These are phyloP conservation scores for Luscinia luscinia DNA, from an alignment of 2,797 vertebrate species.

Conservation along the genomic window DNA sequence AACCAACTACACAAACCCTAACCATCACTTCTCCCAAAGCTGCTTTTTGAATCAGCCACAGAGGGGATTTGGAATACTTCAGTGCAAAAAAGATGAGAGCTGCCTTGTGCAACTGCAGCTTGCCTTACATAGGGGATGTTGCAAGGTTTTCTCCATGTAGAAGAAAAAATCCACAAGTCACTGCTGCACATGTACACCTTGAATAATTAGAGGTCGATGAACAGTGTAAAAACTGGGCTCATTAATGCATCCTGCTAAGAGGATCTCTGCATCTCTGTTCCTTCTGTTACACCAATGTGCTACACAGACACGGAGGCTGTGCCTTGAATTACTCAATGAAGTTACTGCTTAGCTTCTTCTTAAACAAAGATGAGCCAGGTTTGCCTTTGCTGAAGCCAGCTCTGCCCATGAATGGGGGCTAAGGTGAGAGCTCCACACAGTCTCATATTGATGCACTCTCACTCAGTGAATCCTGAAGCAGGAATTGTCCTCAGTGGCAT, in stretches of 20 bases:
- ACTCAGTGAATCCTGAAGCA: background rate
- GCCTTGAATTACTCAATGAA: background rate
- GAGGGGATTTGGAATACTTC: background rate
- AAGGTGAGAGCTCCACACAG: background rate
- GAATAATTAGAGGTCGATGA: background rate
- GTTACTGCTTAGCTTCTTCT: background rate
- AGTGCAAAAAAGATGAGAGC: background rate
- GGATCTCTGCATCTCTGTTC: background rate
- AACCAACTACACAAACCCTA: background rate
- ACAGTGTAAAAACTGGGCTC: background rate
- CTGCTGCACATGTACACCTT: background rate
- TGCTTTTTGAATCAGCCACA: background rate
- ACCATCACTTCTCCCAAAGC: background rate
- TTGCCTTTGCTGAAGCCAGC: background rate
- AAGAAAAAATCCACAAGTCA: background rate
- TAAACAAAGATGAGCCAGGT: background rate
- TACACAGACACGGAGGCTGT: background rate
- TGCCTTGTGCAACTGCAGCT: background rate
- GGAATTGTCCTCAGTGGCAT: background rate
- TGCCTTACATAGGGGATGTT: background rate
- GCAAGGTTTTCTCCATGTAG: background rate
- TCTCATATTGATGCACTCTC: too few relatives aligned
- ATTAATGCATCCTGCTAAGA: background rate
- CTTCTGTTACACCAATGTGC: background rate
- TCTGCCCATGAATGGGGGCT: background rate